These are phyloP conservation scores for Polyploca ridens DNA, from an alignment of 2,888 invertebrate genomes.

Conservation along the genomic window DNA sequence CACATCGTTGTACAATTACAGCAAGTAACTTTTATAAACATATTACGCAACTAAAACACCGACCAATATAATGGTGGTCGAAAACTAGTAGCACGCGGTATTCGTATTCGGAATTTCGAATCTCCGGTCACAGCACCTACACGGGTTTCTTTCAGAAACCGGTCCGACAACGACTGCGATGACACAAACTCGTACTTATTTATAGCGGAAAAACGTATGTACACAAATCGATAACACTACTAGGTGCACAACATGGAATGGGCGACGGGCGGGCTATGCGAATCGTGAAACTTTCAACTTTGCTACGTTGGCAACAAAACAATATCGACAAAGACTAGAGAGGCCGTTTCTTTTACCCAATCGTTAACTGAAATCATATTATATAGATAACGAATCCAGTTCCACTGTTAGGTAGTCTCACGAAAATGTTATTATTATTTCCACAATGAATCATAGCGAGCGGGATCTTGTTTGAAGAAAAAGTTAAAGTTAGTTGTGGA, in stretches of 20 bases:
- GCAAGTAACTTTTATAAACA: slow-evolving; percentile 41
- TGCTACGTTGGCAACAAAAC: slow-evolving; percentile 38
- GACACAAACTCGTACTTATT: slow-evolving; percentile 80
- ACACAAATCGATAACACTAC: slow-evolving; percentile 77
- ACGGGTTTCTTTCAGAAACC: slow-evolving; percentile 73
- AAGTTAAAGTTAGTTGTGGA: slow-evolving; percentile 50
- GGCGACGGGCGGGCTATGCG: slow-evolving; percentile 49
- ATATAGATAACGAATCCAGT: slow-evolving; percentile 28
- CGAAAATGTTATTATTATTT: slow-evolving; percentile 73
- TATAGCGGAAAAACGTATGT: slow-evolving; percentile 72
- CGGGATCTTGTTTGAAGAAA: slow-evolving; percentile 63
- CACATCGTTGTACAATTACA: slow-evolving; percentile 33
- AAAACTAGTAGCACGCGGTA: slow-evolving; percentile 36
- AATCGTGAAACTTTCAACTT: slow-evolving; percentile 48
- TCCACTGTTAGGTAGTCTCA: slow-evolving; percentile 39
- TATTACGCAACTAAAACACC: slow-evolving; percentile 66
- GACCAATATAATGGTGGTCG: slow-evolving; percentile 45
- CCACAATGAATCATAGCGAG: slow-evolving; percentile 77
- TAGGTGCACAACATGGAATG: slow-evolving; percentile 46
- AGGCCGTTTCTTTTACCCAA: slow-evolving; percentile 59
- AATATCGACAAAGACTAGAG: slow-evolving; percentile 35
- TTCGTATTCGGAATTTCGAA: slow-evolving; percentile 62
- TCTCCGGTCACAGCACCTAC: slow-evolving; percentile 63
- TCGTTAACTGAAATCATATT: slow-evolving; percentile 33
- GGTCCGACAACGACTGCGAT: slow-evolving; percentile 65